Conservation (phyloP, 2,888 invertebrate genomes). For the Chrysodeixis includens region DNA sequence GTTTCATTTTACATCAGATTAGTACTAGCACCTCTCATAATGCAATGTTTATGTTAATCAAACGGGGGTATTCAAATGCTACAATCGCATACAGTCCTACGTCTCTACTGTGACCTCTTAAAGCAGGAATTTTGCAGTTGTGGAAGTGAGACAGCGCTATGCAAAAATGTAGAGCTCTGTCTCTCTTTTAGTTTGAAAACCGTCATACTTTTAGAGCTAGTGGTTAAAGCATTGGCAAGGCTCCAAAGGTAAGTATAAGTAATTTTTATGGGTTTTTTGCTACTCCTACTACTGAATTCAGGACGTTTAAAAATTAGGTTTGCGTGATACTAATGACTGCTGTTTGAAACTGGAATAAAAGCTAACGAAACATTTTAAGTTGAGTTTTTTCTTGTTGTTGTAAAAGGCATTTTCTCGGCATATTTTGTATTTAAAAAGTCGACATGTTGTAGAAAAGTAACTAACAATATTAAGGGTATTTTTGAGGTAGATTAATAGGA, state of each 20-base stretch:
- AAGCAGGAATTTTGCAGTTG: too few relatives aligned
- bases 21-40: slow-evolving; percentile 27
- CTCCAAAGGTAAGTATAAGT: slow-evolving; percentile 30
- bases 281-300: not conserved
- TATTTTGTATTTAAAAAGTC: not conserved
- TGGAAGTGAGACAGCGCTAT: too few relatives aligned
- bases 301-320: not conserved
- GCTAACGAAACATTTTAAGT: not conserved
- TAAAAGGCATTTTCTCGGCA: not conserved
- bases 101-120: too few relatives aligned
- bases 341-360: not conserved
- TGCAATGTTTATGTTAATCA: slow-evolving; percentile 43
- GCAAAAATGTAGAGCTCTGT: too few relatives aligned
- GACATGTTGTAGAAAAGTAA: too few relatives aligned
- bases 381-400: not conserved
- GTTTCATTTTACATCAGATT: slow-evolving; percentile 39
- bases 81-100: slow-evolving; percentile 13
- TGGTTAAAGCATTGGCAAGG: slow-evolving; percentile 19
- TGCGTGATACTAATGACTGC: not conserved
- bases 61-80: slow-evolving; percentile 44
- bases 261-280: not conserved
- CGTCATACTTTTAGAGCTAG: too few relatives aligned
- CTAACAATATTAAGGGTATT: too few relatives aligned
- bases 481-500: too few relatives aligned
- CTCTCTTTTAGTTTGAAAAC: too few relatives aligned